Conservation (phyloP, 2,797 vertebrate genomes). For the Pangasius larnaudii region DNA sequence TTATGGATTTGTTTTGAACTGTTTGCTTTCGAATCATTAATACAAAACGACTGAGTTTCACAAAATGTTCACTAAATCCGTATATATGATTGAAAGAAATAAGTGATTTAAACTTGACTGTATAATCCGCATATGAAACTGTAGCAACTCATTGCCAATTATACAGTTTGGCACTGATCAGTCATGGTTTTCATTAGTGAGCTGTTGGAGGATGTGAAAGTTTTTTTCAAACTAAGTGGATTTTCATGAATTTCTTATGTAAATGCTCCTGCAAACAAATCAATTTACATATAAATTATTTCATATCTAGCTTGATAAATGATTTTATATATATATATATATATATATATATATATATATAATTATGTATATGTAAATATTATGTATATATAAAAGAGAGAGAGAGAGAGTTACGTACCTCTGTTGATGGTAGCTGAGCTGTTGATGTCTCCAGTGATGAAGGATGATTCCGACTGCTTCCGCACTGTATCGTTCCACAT, state of each 20-base stretch:
- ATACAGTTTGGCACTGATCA: neutral
- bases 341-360: too few species aligned
- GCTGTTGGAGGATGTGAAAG: neutral
- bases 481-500: slow-evolving; percentile 99
- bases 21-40: neutral
- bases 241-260: neutral
- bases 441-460: slow-evolving; percentile 99
- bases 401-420: slow-evolving; percentile 76
- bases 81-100: neutral
- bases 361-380: too few species aligned
- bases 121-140: too few species aligned
- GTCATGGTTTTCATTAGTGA: neutral
- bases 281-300: neutral
- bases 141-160: neutral
- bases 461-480: slow-evolving; percentile 98
- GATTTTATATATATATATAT: too few species aligned
- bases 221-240: neutral
- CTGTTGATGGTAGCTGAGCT: slow-evolving; percentile 98
- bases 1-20: neutral
- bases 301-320: neutral
- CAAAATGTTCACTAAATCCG: neutral
- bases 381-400: too few species aligned
- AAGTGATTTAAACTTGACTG: neutral
- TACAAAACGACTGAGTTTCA: neutral
- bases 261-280: neutral